Percentiles rank a stretch among this genome's conserved stretches.
These are phyloP conservation scores for Rhysida immarginata DNA, from an alignment of 1,140 invertebrate genomes.

Conservation along the genomic window DNA sequence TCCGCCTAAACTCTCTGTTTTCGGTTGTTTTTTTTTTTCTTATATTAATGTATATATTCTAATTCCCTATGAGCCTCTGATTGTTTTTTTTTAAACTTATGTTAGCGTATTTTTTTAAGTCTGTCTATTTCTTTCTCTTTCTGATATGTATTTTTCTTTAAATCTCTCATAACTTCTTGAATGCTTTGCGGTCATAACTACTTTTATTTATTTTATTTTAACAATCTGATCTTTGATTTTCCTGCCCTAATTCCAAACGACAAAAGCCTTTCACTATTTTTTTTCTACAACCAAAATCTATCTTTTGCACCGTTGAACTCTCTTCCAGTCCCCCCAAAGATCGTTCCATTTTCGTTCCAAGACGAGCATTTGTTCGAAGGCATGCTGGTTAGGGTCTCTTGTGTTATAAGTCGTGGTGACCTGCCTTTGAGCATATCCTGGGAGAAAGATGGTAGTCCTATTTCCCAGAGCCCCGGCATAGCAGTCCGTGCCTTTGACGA, in stretches of 20 bases:
- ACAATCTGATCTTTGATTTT: slow-evolving; percentile 1
- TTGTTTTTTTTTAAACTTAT: slow-evolving; percentile 28
- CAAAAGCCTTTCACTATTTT: neutral
- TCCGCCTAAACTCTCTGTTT: neutral
- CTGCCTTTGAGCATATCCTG: slow-evolving; percentile 50
- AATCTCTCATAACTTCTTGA: neutral
- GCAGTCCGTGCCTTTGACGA: slow-evolving; percentile 18
- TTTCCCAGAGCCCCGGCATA: slow-evolving; percentile 29
- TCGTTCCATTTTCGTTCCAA: slow-evolving; percentile 45
- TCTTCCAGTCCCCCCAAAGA: slow-evolving; percentile 44
- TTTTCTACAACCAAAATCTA: slow-evolving; percentile 18
- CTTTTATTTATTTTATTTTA: neutral
- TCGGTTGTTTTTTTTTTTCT: neutral
- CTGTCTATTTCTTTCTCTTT: slow-evolving; percentile 44
- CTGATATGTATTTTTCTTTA: slow-evolving; percentile 49
- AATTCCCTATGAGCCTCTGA: neutral
- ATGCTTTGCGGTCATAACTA: neutral
- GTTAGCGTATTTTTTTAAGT: slow-evolving; percentile 45
- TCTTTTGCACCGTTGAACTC: slow-evolving; percentile 5
- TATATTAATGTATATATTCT: neutral
- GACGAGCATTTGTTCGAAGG: slow-evolving; percentile 45
- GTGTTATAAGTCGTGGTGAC: slow-evolving; percentile 55
- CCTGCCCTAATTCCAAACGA: neutral
- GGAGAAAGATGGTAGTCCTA: slow-evolving; percentile 32
- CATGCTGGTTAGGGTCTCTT: slow-evolving; percentile 49